Evolutionary conservation across 2,797 vertebrate genomes (phyloP), one percentile per base, ranked within the genome.

Genomic region (Gambelia wislizenii): DNA sequence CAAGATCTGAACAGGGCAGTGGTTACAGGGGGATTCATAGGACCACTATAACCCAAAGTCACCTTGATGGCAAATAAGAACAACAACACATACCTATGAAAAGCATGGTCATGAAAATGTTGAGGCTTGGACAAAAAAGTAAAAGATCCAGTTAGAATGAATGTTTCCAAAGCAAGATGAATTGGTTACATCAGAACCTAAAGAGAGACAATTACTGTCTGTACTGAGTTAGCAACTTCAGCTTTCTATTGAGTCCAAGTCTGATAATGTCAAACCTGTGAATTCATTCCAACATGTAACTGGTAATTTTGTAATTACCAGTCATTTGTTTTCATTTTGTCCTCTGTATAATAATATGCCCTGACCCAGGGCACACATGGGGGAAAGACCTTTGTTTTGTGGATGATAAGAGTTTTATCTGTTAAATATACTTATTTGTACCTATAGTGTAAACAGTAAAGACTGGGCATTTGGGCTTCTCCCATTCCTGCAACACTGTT

Each of bases 261-360:
- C 22, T 4, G 49, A 74, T 39, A 54, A 39, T 42, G 54, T 84
- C 49, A 74, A 54, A 36, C 52, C 67, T 72, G 33, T 27, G 67
- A 39, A 84, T 30, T n/a, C 70, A 72, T 42, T 39, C 52, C 49
- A 84, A 36, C 47, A 27, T 69, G 16, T 74, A 74, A 54, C 47
- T n/a, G n/a, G n/a, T n/a, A n/a, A n/a, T n/a, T n/a, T n/a, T n/a
- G n/a, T n/a, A n/a, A n/a, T n/a, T n/a, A n/a, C n/a, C n/a, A n/a
- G n/a, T n/a, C n/a, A n/a, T n/a, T n/a, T n/a, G n/a, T 72, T 84
- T 84, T 39, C 52, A 39, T 84, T 44, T 74, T 56, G 83, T 84
- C 22, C n/a, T 54, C 69, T 54, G 6, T 39, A 56, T 56, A 84
- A 72, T 84, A 72, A 84, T 39, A n/a, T 39, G 47, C n/a, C 2